Conservation (phyloP, 1,140 invertebrate species). For the Phortica variegata region DNA sequence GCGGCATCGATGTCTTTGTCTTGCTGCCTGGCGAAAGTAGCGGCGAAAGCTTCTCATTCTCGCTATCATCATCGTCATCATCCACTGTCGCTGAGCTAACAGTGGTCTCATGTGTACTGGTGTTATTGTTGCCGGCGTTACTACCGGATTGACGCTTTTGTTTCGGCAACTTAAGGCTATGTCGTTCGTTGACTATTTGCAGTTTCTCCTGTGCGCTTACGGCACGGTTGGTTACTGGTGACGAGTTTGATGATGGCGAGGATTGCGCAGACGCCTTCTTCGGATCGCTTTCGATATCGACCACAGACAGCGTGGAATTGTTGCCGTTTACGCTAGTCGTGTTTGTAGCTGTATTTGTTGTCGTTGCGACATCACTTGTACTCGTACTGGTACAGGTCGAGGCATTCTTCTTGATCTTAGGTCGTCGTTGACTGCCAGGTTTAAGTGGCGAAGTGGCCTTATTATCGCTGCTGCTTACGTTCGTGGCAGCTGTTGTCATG, state of each 20-base stretch:
- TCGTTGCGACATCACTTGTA: constrained; percentile 41
- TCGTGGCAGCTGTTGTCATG: constrained; percentile 18
- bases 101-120: constrained; percentile 3
- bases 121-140: constrained; percentile 10
- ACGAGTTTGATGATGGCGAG: constrained; percentile 19
- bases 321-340: background rate
- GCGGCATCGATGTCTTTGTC: constrained; percentile 17
- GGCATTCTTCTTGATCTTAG: constrained; percentile 47
- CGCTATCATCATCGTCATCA: constrained; percentile 73
- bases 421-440: constrained; percentile 38
- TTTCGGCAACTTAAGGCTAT: constrained; percentile 25
- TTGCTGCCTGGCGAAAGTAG: constrained; percentile 63
- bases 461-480: constrained; percentile 30
- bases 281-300: constrained; percentile 32
- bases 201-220: constrained; percentile 30
- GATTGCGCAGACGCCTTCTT: constrained; percentile 25
- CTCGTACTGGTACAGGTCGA: constrained; percentile 41
- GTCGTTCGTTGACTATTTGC: constrained; percentile 49
- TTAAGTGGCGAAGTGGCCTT: constrained; percentile 44
- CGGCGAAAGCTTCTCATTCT: constrained; percentile 77
- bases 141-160: constrained; percentile 12
- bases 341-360: constrained; percentile 21
- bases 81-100: constrained; percentile 19
- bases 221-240: constrained; percentile 1
- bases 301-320: constrained; percentile 21